Conservation (phyloP, 2,797 vertebrate species). For the Synanceia verrucosa region DNA sequence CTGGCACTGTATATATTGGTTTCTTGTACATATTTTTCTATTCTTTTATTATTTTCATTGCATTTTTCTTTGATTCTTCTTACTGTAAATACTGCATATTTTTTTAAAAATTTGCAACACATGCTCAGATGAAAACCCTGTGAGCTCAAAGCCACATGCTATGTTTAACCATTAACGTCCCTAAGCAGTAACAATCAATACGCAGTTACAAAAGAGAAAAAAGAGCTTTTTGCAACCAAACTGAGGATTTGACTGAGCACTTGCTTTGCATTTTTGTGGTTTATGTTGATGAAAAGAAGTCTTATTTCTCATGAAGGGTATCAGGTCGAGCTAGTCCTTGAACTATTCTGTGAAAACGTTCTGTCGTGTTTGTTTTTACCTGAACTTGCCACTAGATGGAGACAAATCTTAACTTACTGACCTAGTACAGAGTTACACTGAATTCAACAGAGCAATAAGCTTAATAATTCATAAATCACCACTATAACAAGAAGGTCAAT, state of each 20-base stretch:
- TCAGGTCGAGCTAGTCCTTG: background rate
- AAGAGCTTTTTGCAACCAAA: background rate
- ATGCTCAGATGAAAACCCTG: too few relatives aligned
- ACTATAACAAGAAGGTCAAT: background rate
- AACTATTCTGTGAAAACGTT: background rate
- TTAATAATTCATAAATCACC: constrained; percentile 27
- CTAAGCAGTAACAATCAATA: background rate
- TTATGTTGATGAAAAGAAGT: background rate
- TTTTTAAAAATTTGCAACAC: too few relatives aligned
- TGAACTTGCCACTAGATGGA: constrained; percentile 73
- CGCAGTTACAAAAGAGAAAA: background rate
- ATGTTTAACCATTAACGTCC: background rate
- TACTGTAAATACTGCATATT: too few relatives aligned
- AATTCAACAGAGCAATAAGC: background rate
- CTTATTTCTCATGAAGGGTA: background rate
- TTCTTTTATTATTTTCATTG: background rate
- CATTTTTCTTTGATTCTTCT: background rate
- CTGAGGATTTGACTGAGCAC: background rate
- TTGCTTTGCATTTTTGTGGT: background rate
- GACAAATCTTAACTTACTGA: constrained; percentile 36
- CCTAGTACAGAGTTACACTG: background rate
- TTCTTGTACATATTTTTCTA: too few relatives aligned
- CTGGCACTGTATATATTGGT: too few relatives aligned
- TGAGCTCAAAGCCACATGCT: too few relatives aligned
- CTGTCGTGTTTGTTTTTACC: constrained; percentile 2